A percentile compares a stretch with the other conserved stretches of the same genome.
Conservation (phyloP, 2,797 vertebrate genomes). For the Gila robusta region DNA sequence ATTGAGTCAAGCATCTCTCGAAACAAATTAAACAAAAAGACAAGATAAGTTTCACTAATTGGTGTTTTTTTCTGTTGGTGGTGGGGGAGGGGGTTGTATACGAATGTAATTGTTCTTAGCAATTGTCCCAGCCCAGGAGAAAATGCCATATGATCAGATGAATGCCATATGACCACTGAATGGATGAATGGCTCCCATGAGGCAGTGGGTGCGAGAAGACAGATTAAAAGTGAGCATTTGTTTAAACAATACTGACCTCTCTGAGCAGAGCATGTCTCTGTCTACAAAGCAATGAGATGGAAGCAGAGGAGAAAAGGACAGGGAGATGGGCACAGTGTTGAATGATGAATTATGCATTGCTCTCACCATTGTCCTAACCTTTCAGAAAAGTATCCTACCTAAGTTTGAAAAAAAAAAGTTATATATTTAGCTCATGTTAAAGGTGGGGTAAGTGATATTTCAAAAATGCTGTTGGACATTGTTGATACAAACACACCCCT, state of each 20-base stretch:
- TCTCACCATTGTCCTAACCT: neutral
- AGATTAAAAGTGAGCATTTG: slow-evolving; percentile 26
- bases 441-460: neutral
- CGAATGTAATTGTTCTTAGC: neutral
- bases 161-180: neutral
- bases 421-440: neutral
- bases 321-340: neutral
- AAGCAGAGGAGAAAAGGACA: slow-evolving; percentile 1
- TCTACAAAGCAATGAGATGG: neutral
- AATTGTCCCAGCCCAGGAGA: neutral
- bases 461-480: too few relatives aligned
- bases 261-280: neutral
- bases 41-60: neutral
- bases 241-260: slow-evolving; percentile 25
- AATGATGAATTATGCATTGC: slow-evolving; percentile 19
- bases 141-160: slow-evolving; percentile 1
- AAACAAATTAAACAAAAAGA: neutral
- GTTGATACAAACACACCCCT: too few relatives aligned
- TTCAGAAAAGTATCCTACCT: neutral
- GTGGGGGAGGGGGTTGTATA: too few relatives aligned
- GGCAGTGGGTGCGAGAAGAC: slow-evolving; percentile 17
- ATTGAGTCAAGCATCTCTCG: neutral
- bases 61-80: neutral
- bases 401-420: neutral
- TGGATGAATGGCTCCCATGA: neutral